A percentile compares a stretch with the other conserved stretches of the same genome.
phyloP scores from a whole-genome alignment of 2,797 vertebrate species.

The Gymnopithys bicolor region DNA sequence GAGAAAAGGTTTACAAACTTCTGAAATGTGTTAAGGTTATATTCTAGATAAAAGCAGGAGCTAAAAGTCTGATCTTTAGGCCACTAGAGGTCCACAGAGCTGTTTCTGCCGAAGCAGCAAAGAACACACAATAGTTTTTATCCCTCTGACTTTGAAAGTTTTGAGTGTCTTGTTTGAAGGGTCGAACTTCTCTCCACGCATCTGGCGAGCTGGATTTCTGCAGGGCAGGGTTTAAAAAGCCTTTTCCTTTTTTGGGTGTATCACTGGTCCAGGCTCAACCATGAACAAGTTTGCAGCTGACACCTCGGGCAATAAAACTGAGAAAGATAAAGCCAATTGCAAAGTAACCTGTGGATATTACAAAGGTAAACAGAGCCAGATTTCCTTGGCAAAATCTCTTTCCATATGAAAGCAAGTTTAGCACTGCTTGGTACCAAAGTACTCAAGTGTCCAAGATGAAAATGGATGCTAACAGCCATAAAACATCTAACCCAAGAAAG shows the following conservation, averaged over 20 bases:
- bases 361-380: neutral
- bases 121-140: neutral
- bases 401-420: neutral
- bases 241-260: conserved; percentile 2
- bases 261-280: neutral
- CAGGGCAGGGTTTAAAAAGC: neutral
- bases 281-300: conserved; percentile 11
- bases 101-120: conserved; percentile 25
- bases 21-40: neutral
- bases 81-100: conserved; percentile 71
- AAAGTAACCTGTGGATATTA: neutral
- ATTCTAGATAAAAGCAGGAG: neutral
- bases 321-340: conserved; percentile 12
- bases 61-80: conserved; percentile 1
- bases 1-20: neutral
- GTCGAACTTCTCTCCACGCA: neutral
- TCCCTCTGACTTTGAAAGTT: neutral
- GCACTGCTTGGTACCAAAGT: neutral
- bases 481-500: neutral
- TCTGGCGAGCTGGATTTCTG: neutral
- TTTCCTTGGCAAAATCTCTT: neutral
- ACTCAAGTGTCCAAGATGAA: neutral
- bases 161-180: rapidly evolving
- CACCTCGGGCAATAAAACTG: neutral
- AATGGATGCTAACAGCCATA: neutral